phyloP scores from a whole-genome alignment of 2,113 vertebrate genomes.

The Erpornis zantholeuca region DNA sequence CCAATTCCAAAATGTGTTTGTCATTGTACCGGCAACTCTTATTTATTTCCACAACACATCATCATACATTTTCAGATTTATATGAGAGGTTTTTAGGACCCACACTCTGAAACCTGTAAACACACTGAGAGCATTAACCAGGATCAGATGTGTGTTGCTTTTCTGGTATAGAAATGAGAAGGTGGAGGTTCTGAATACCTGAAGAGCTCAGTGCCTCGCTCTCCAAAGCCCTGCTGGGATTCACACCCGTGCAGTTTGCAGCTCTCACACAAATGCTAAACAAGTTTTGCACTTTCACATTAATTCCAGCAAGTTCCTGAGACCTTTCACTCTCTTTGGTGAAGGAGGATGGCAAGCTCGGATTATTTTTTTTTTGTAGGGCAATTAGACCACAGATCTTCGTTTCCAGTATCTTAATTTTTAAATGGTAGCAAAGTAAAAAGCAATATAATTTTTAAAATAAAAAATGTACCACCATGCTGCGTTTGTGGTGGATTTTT shows the following conservation, averaged over 20 bases:
- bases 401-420: background rate
- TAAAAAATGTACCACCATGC: background rate
- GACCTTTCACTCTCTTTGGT: background rate
- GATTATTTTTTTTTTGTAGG: background rate
- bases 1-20: background rate
- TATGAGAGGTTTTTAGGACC: background rate
- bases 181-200: background rate
- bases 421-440: background rate
- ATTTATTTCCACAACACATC: background rate
- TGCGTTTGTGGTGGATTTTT: background rate
- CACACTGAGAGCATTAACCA: background rate
- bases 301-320: background rate
- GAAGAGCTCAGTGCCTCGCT: background rate
- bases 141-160: background rate
- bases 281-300: background rate
- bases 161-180: background rate
- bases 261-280: fast-evolving
- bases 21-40: background rate
- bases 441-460: background rate
- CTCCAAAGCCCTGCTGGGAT: background rate
- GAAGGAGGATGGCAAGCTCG: background rate
- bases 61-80: background rate
- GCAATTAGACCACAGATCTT: background rate
- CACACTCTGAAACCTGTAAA: background rate
- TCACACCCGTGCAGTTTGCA: fast-evolving